Evolutionary conservation across 37 sponge, comb jelly and placozoan species (phyloP).

Genomic region (Ephydatia muelleri): DNA sequence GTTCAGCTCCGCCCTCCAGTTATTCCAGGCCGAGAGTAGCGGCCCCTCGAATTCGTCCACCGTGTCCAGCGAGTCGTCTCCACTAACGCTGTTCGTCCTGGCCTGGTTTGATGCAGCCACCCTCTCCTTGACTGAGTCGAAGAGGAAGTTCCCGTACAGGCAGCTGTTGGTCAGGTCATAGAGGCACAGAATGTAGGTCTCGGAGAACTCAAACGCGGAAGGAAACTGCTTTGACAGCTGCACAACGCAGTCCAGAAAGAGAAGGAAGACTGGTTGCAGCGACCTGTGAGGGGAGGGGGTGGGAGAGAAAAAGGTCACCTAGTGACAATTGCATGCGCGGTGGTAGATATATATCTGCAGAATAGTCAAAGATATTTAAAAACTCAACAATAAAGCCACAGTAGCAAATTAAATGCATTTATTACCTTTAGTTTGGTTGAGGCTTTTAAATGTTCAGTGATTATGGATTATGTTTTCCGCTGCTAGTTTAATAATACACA

Average conservation of each 20-base stretch:
- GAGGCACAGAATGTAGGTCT: constrained; percentile 77
- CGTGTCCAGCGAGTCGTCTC: constrained; percentile 28
- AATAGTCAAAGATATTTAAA: too few relatives aligned
- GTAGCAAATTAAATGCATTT: too few relatives aligned
- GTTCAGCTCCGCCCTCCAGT: constrained; percentile 57
- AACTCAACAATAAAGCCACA: too few relatives aligned
- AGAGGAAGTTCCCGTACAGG: constrained; percentile 89
- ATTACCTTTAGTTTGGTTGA: too few relatives aligned
- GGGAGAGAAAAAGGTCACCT: background rate
- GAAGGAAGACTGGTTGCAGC: constrained; percentile 93
- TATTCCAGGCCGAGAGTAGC: constrained; percentile 65
- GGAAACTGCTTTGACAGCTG: constrained; percentile 91
- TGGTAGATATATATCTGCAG: too few relatives aligned
- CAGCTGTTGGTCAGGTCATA: constrained; percentile 53
- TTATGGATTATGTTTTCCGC: too few relatives aligned
- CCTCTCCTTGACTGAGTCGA: constrained; percentile 68
- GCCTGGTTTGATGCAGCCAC: constrained; percentile 42
- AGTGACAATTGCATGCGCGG: background rate
- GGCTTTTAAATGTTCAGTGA: too few relatives aligned
- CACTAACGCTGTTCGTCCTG: constrained; percentile 24
- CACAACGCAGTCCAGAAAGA: constrained; percentile 95
- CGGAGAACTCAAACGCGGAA: constrained; percentile 91
- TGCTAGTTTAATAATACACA: too few relatives aligned
- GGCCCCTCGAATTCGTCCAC: constrained; percentile 54
- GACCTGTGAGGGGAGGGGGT: background rate